Conservation (phyloP, 2,888 invertebrate genomes). For the Spodoptera exigua region DNA sequence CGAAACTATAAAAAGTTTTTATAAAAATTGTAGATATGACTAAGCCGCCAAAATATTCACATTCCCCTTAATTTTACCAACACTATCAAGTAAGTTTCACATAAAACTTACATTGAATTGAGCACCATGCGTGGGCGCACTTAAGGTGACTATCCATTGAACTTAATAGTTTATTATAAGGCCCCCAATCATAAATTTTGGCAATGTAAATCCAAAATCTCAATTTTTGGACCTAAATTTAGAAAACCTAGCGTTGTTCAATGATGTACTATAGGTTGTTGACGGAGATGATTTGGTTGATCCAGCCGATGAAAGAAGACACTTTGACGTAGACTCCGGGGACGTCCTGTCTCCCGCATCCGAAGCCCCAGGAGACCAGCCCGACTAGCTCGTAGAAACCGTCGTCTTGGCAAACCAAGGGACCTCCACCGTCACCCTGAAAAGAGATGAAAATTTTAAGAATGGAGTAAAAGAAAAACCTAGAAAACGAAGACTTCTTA, state of each 20-base stretch:
- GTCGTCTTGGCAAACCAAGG: constrained; percentile 97
- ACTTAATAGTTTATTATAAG: too few relatives aligned
- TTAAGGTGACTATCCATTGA: too few relatives aligned
- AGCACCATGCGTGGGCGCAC: too few relatives aligned
- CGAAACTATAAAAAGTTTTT: neutral
- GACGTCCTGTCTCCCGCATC: constrained; percentile 97
- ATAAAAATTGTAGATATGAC: neutral
- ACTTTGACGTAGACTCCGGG: constrained; percentile 99
- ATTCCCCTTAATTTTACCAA: neutral
- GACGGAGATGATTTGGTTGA: constrained; percentile 98
- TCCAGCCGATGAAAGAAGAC: constrained; percentile 98
- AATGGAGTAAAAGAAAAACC: neutral
- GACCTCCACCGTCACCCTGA: constrained; percentile 98
- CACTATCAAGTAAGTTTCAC: too few relatives aligned
- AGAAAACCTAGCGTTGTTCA: constrained; percentile 17
- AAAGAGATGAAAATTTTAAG: constrained; percentile 24
- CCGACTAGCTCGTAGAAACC: constrained; percentile 98
- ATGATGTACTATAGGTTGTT: constrained; percentile 92
- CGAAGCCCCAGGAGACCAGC: constrained; percentile 98
- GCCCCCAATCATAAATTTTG: too few relatives aligned
- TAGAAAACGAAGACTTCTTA: too few relatives aligned
- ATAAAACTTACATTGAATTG: too few relatives aligned
- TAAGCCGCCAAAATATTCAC: constrained; percentile 16
- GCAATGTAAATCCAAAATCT: too few relatives aligned
- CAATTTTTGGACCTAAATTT: constrained; percentile 3